phyloP scores from a whole-genome alignment of 2,113 vertebrate species.

The Petaurus breviceps region DNA sequence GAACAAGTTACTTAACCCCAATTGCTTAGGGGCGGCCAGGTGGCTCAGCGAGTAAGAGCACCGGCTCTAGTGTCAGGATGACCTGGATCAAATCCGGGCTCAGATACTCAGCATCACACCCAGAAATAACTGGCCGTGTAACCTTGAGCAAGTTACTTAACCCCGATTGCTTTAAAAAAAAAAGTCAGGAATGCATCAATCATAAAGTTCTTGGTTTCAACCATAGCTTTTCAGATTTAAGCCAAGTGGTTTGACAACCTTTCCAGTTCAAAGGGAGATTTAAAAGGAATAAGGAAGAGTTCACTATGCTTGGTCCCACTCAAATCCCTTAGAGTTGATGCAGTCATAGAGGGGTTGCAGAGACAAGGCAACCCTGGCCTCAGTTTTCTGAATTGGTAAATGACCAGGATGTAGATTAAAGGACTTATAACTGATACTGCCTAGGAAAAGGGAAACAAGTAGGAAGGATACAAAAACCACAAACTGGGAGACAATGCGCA shows the following conservation, averaged over 20 bases:
- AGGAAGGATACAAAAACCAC: not conserved
- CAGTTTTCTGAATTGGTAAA: not conserved
- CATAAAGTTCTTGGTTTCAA: not conserved
- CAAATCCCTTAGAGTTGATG: not conserved
- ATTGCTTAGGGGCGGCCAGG: too few species aligned
- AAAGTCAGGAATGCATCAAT: not conserved
- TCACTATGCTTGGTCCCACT: not conserved
- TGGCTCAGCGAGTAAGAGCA: too few species aligned
- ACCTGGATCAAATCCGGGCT: too few species aligned
- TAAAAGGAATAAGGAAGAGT: not conserved
- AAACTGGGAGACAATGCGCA: not conserved
- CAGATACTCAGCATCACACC: too few species aligned
- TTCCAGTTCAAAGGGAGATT: not conserved
- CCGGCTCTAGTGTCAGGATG: too few species aligned
- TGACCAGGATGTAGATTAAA: not conserved
- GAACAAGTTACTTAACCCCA: too few species aligned
- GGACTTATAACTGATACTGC: not conserved
- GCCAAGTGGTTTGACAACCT: not conserved
- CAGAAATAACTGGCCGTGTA: too few species aligned
- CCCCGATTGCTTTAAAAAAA: too few species aligned
- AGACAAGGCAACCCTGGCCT: not conserved
- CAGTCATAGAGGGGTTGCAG: not conserved
- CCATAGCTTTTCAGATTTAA: not conserved
- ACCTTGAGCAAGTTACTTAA: too few species aligned
- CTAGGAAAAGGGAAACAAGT: not conserved